phyloP scores from a whole-genome alignment of 2,797 vertebrate species.

The Tangara arthus region DNA sequence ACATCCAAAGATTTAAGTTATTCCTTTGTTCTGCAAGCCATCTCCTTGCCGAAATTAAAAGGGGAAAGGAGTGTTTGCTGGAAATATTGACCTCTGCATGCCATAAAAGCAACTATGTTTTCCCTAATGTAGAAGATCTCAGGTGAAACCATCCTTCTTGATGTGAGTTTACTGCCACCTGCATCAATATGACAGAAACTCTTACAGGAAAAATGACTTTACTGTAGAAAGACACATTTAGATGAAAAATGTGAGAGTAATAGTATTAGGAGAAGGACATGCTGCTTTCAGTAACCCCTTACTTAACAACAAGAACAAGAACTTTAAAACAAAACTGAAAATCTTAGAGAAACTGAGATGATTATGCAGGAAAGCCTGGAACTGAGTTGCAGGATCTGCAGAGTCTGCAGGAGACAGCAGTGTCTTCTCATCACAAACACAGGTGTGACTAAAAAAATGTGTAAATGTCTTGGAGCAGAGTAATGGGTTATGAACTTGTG shows the following conservation, averaged over 20 bases:
- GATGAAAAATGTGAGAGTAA: background rate
- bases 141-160: background rate
- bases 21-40: background rate
- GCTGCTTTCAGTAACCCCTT: background rate
- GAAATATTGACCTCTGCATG: background rate
- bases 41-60: background rate
- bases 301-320: background rate
- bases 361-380: background rate
- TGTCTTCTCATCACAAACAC: background rate
- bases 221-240: background rate
- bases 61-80: background rate
- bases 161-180: background rate
- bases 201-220: background rate
- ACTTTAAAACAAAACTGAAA: background rate
- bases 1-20: background rate
- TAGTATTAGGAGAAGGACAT: background rate
- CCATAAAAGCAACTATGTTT: background rate
- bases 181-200: background rate
- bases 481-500: constrained; percentile 3
- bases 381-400: background rate
- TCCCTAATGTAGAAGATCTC: background rate
- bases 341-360: background rate
- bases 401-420: background rate
- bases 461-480: constrained; percentile 37
- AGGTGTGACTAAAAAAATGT: constrained; percentile 40